Evolutionary conservation across 2,113 vertebrate genomes (phyloP), one percentile per base, ranked within the genome.

Genomic region (Willisornis vidua): DNA sequence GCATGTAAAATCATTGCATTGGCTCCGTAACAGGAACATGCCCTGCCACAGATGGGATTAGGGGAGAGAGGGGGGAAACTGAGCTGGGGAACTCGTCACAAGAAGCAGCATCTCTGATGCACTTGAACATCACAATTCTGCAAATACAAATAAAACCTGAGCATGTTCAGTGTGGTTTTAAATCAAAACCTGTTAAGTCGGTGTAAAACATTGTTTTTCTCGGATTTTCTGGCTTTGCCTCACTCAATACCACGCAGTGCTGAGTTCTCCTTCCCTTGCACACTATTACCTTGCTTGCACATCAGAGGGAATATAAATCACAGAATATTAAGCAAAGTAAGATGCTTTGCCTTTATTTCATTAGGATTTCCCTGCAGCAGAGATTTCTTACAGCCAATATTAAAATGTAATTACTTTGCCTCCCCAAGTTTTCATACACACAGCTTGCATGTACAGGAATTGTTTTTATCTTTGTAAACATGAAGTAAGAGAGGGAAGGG

Each of bases 261-360:
- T 14, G 14, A 45, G 55, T 74, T 14, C 26, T 86, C 29, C 58
- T 17, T 55, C 58, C 46, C 49, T 52, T 55, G 41, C 71, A 20
- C 52, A 20, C 54, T 61, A 8, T 22, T 43, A n/a, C 31, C 65
- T 54, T 20, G 13, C 62, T 10, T 58, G 31, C 19, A 66, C 15
- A 5, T 14, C 9, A 54, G 39, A 68, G 14, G 24, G 59, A 73
- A 55, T 62, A 83, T 37, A 61, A 88, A 86, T 91, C 77, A 78
- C 25, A 17, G 28, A 74, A 57, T 58, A 94, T 45, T 75, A 79
- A 74, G 31, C 43, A 52, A 83, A 92, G 29, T 41, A 87, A 93
- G 67, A 85, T 35, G 35, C 52, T 85, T 52, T 89, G 39, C 48
- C 80, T 61, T 81, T 71, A 85, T 54, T 91, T 77, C 84, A 74